Evolutionary conservation across 2,888 invertebrate species (phyloP).

Genomic region (Megamerina dolium): DNA sequence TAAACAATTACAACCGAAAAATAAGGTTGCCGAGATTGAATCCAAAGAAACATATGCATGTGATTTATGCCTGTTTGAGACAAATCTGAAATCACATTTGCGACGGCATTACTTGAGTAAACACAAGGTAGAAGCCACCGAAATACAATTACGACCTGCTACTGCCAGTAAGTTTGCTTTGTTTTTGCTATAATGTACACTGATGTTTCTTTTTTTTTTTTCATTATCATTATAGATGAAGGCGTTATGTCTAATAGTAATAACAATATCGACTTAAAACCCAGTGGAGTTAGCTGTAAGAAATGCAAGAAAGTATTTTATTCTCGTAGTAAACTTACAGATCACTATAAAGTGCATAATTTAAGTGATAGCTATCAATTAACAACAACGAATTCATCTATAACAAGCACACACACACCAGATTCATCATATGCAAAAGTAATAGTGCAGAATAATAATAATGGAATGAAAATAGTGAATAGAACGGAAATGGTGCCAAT

Average conservation of each 20-base stretch:
- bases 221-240: slow-evolving; percentile 1
- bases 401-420: too few relatives aligned
- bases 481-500: slow-evolving; percentile 25
- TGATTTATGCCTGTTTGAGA: slow-evolving; percentile 37
- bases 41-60: slow-evolving; percentile 26
- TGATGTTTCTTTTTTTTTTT: not conserved
- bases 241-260: not conserved
- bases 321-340: slow-evolving; percentile 21
- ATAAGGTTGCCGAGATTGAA: slow-evolving; percentile 13
- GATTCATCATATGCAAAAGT: slow-evolving; percentile 5
- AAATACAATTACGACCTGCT: slow-evolving; percentile 32
- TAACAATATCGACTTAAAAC: slow-evolving; percentile 19
- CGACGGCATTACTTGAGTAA: slow-evolving; percentile 31
- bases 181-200: not conserved
- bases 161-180: not conserved
- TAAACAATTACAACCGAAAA: slow-evolving; percentile 26
- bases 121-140: slow-evolving; percentile 30
- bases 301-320: slow-evolving; percentile 22
- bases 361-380: too few relatives aligned
- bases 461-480: too few relatives aligned
- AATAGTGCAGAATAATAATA: not conserved
- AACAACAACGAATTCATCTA: too few relatives aligned
- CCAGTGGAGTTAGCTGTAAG: slow-evolving; percentile 23
- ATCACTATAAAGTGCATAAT: slow-evolving; percentile 17
- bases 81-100: slow-evolving; percentile 23